Conservation (phyloP, 2,797 vertebrate species). For the Moxostoma hubbsi region DNA sequence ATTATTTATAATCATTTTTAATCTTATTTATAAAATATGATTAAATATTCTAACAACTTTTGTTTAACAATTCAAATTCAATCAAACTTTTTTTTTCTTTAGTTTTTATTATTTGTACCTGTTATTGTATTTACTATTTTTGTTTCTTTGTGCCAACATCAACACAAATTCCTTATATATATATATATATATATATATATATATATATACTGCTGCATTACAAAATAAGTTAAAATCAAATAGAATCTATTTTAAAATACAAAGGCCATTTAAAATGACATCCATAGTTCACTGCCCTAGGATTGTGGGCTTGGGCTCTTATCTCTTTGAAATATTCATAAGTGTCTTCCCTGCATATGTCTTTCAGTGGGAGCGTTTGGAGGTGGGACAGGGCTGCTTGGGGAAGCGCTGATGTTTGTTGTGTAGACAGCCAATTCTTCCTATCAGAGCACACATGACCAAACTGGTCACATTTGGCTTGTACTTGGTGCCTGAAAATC, state of each 20-base stretch:
- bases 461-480: slow-evolving; percentile 38
- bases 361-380: slow-evolving; percentile 51
- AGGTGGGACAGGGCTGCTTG: slow-evolving; percentile 53
- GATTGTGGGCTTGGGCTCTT: slow-evolving; percentile 54
- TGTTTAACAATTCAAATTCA: too few species aligned
- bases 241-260: background rate
- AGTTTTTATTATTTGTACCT: too few species aligned
- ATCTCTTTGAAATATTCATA: slow-evolving; percentile 64
- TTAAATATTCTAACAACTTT: too few species aligned
- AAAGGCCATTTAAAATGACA: slow-evolving; percentile 29
- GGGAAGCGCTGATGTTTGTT: slow-evolving; percentile 48
- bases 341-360: slow-evolving; percentile 47
- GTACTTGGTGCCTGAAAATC: slow-evolving; percentile 40
- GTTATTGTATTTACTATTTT: too few species aligned
- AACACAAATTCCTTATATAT: too few species aligned
- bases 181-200: too few species aligned
- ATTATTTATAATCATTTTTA: too few species aligned
- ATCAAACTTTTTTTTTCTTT: too few species aligned
- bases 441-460: slow-evolving; percentile 32
- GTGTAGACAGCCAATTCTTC: slow-evolving; percentile 41
- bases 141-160: too few species aligned
- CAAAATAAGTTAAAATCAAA: slow-evolving; percentile 15
- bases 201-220: background rate
- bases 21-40: too few species aligned
- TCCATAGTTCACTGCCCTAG: slow-evolving; percentile 31